Evolutionary conservation across 2,113 vertebrate species (phyloP), one percentile per base, ranked within the genome.

Genomic region (Gracilinanus agilis): DNA sequence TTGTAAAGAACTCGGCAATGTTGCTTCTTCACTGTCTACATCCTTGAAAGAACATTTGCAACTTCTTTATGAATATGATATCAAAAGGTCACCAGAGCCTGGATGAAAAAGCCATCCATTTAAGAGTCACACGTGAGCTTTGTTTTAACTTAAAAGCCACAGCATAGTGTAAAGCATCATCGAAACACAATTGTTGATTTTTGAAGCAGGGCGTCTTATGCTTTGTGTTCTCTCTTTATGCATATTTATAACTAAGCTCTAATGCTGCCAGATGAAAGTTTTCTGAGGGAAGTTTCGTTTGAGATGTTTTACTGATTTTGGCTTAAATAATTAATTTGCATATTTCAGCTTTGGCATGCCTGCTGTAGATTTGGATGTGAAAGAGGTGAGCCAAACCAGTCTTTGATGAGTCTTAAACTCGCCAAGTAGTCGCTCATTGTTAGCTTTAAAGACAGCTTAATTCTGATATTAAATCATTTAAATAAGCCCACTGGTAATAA

Each of bases 101-200:
- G 95, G 83, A 97, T 97, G 97, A 97, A 97, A 98, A 83, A 98
- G 97, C 92, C 96, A 67, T 97, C 58, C 93, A 95, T 97, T 97
- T 93, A 96, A 96, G 89, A 95, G 95, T 98, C 97, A 96, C 53
- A 96, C 90, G 90, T 98, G 56, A 97, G 29, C 93, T 97, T 98
- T 97, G 97, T 97, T 95, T 98, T 97, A 96, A 97, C 94, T 96
- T 98, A 90, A 98, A 98, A 98, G 97, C 89, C 96, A 92, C 61
- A 95, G 19, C 94, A 94, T 98, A 54, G 9, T 96, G 5, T 95
- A 97, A 98, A 44, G 19, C 94, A 96, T 93, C 93, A 95, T 5
- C 93, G 95, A 97, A 98, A 97, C 91, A 97, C 29, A 95, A 91
- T 88, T 96, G 75, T 96, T 97, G 96, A 90, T 97, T 98, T 97